Evolutionary conservation across 2,113 vertebrate genomes (phyloP).

Genomic region (Entosphenus tridentatus): DNA sequence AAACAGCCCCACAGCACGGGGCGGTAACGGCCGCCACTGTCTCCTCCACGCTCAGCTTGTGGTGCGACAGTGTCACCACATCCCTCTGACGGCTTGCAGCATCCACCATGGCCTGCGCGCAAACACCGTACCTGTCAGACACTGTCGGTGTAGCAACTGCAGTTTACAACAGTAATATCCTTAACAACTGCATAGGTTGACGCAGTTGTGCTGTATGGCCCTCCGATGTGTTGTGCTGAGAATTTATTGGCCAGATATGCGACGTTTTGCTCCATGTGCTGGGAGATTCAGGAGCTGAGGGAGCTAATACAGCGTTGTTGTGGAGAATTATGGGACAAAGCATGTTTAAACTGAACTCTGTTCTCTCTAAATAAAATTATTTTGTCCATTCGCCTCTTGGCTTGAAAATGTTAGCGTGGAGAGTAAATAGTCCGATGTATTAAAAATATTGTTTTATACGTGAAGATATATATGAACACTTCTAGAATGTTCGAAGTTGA

Average conservation of each 20-base stretch:
- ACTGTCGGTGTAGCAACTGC: neutral
- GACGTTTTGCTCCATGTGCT: neutral
- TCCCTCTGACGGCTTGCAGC: constrained; percentile 16
- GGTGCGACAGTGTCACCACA: constrained; percentile 33
- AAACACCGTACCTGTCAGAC: neutral
- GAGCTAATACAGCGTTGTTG: neutral
- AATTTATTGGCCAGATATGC: neutral
- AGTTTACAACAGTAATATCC: neutral
- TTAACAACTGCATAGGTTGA: neutral
- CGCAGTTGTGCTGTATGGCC: neutral
- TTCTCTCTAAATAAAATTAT: neutral
- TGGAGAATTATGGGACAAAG: neutral
- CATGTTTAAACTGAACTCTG: neutral
- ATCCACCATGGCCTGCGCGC: no score
- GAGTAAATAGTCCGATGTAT: neutral
- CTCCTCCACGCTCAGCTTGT: constrained; percentile 42
- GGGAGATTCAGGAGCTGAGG: neutral
- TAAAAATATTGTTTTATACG: neutral
- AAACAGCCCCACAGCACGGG: constrained; percentile 46
- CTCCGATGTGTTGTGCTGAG: neutral
- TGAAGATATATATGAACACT: neutral
- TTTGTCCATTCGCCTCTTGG: no score
- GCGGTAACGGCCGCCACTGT: constrained; percentile 36
- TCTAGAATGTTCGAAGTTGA: neutral
- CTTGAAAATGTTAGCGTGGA: neutral